Base-by-base conservation (phyloP, 1,140 invertebrate species). In the Zaprionus gabonicus region DNA sequence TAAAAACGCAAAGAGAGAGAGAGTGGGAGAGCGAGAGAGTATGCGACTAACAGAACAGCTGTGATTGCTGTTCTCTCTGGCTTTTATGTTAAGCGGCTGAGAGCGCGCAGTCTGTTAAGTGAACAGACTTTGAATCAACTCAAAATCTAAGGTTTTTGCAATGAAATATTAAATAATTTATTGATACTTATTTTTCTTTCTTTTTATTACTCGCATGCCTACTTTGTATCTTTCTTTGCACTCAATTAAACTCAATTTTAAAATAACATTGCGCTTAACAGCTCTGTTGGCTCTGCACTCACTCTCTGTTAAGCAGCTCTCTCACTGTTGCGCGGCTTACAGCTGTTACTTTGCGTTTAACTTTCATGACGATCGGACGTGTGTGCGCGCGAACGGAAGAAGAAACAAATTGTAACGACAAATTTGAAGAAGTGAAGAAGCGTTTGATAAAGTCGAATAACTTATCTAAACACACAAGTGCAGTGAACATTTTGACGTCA, bases 401-500 rank as follows among this genome's bases (percentile, higher is more conserved):
- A 34, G 49, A 46, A 46, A 64, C 51, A 53, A 75, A 71, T 64
- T 62, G 73, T 71, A 71, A 76, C 44, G 58, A 25, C 28, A 64
- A 69, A 64, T 23, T 63, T 23, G 23, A 69, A 44, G 20, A 10
- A 34, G 31, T 34, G 28, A 28, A 70, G 34, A 13, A 63, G 23
- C 67, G 53, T n/a, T 58, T 75, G 72, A 75, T 75, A 75, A 69
- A 69, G 66, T 62, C 9, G 41, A 58, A 12, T 4, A 56, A 72
- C 46, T 44, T 60, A 80, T 75, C 60, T 76, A 67, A 76, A 28
- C 68, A 59, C 60, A 10, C 60, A 10, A 55, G 31, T 72, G 69
- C 70, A 72, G 38, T 63, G 60, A 71, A 76, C 69, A 76, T 55
- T 76, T 75, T 71, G 68, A 75, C 67, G 79, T 78, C 82, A 76